Evolutionary conservation across 2,797 vertebrate genomes (phyloP), one percentile per base, ranked within the genome.

Genomic region (Varecia variegata): DNA sequence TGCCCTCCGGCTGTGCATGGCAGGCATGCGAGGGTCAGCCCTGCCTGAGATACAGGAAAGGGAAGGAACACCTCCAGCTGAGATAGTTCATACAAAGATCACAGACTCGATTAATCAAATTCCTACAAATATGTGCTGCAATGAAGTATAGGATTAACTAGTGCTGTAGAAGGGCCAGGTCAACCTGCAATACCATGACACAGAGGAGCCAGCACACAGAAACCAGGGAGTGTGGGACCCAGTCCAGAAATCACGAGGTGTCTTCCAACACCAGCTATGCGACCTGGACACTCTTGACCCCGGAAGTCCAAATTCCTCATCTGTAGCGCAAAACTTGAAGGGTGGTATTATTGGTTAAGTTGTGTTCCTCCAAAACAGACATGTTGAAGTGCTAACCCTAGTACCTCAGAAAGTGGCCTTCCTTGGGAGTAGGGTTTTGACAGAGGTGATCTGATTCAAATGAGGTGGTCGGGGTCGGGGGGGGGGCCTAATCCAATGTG

Each of bases 61-160:
- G 54, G 40, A 54, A 80, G 38, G 5, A 17, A 56, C 47, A 21
- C 73, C 50, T 67, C 35, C 25, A 32, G 11, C 1, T 32, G 73
- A 93, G 47, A 93, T 7, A 21, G 12, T 54, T 35, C 17, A 40
- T 0, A 5, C 8, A n/a, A 54, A 83, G n/a, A 23, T 6, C 40
- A 40, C 5, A 32, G 67, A 35, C 71, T 0, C 13, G 20, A 65
- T 20, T 60, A 8, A 85, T n/a, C 56, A 30, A 50, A 85, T 54
- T 35, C 40, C 73, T n/a, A 30, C 2, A 62, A 7, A 43, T 3
- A 73, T 0, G 4, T 11, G 35, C 40, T 10, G 7, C 15, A n/a
- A 7, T 9, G 8, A 87, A 73, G 5, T 1, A 0, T 5, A 1
- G 0, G n/a, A 14, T 35, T 7, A 2, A 50, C 32, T 7, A 23